Base-by-base conservation (phyloP, 2,797 vertebrate genomes). In the Gobionotothen gibberifrons region DNA sequence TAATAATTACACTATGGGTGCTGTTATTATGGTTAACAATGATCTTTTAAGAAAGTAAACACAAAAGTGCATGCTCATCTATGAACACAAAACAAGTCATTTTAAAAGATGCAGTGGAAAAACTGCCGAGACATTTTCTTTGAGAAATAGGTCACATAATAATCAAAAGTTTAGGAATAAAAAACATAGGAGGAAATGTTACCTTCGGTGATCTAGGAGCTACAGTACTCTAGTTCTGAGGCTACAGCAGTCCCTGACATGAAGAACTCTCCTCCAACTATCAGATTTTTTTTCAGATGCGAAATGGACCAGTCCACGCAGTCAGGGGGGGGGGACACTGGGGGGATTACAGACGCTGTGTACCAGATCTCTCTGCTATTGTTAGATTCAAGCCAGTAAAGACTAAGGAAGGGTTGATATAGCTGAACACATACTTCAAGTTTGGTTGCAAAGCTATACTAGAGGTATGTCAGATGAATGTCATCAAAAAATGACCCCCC, bases 141-240 rank as follows among this genome's bases (percentile, higher is more conserved):
- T 22, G 6, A 64, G 40, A 17, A 62, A 13, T 14, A 62, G 29
- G 17, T 48, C 19, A 66, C 49, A 78, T n/a, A 66, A 13, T 7
- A 57, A 54, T 22, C 10, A 51, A 72, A 62, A 58, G 44, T 5
- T 69, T n/a, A 71, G 56, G 16, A 71, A 77, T 74, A 9, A 74
- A 26, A 36, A 71, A 58, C 13, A 54, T 46, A 73, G 12, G 14
- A 65, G 9, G 21, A 60, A 51, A 67, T 40, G 59, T 93, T 91
- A 98, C 98, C 98, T 96, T 95, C 93, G 90, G 93, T 92, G 91
- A 95, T 95, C 91, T 96, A 93, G 4, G 94, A 95, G 95, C 94
- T 81, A 93, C 48, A 70, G 84, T 74, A 79, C 93, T 94, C 65
- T 95, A 89, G 95, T 96, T 93, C 93, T 95, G 83, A 94, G 95